Conservation (phyloP, 2,888 invertebrate species). For the Reticulitermes lucifugus region DNA sequence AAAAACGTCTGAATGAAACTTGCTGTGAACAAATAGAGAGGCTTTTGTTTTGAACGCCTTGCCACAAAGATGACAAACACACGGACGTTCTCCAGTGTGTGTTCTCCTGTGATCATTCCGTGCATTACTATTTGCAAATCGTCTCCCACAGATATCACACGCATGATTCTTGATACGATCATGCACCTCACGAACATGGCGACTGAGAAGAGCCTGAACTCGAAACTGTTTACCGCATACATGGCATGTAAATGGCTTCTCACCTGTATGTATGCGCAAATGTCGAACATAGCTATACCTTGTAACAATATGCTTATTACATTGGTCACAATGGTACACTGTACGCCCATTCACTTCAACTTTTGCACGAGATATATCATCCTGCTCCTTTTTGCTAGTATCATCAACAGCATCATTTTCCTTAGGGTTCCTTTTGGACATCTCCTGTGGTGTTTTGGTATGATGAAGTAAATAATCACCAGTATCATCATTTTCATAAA, state of each 20-base stretch:
- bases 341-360: constrained; percentile 25
- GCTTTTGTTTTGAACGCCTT: constrained; percentile 74
- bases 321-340: constrained; percentile 42
- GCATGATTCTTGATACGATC: constrained; percentile 63
- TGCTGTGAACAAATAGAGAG: constrained; percentile 72
- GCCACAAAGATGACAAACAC: constrained; percentile 64
- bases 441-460: not conserved
- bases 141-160: constrained; percentile 65
- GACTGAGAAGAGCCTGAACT: constrained; percentile 69
- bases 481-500: constrained; percentile 10
- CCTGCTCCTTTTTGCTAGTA: constrained; percentile 8
- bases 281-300: constrained; percentile 34
- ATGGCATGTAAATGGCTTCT: constrained; percentile 60
- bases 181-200: constrained; percentile 68
- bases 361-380: constrained; percentile 17
- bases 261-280: constrained; percentile 30
- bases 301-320: constrained; percentile 40
- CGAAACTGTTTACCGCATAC: constrained; percentile 75
- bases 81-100: constrained; percentile 61
- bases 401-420: not conserved
- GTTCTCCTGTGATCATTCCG: constrained; percentile 62
- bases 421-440: not conserved
- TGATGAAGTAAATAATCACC: constrained; percentile 6
- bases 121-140: constrained; percentile 66
- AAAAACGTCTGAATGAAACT: constrained; percentile 69